phyloP scores from a whole-genome alignment of 2,797 vertebrate genomes.

The Pempheris klunzingeri region DNA sequence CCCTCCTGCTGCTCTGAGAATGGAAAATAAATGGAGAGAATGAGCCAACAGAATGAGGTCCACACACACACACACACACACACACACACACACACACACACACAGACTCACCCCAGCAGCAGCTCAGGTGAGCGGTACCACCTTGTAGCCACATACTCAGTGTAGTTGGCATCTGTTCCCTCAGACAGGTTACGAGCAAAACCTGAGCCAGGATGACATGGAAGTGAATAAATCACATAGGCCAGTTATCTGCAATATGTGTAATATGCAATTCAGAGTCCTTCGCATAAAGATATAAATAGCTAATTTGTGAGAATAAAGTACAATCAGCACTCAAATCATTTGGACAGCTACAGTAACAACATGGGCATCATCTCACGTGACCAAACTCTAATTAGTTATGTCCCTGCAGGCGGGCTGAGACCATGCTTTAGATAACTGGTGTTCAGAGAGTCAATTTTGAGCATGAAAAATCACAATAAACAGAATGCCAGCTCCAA shows the following conservation, averaged over 20 bases:
- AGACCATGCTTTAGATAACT: slow-evolving; percentile 56
- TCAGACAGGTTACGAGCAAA: slow-evolving; percentile 98
- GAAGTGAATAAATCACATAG: slow-evolving; percentile 18
- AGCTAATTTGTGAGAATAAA: slow-evolving; percentile 17
- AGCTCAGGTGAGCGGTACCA: slow-evolving; percentile 99
- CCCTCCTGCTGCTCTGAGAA: neutral
- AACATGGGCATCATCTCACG: slow-evolving; percentile 48
- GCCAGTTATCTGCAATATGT: slow-evolving; percentile 1
- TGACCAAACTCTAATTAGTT: slow-evolving; percentile 62
- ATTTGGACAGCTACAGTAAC: slow-evolving; percentile 46
- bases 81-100: slow-evolving; percentile 22
- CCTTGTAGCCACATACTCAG: slow-evolving; percentile 97
- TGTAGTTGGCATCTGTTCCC: slow-evolving; percentile 98
- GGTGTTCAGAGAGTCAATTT: slow-evolving; percentile 58
- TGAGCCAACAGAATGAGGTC: slow-evolving; percentile 1
- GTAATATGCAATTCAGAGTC: slow-evolving; percentile 2
- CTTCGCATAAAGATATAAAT: slow-evolving; percentile 13
- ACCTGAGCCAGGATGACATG: slow-evolving; percentile 80
- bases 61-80: slow-evolving; percentile 18
- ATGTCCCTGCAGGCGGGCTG: slow-evolving; percentile 54
- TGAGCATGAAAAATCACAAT: slow-evolving; percentile 68
- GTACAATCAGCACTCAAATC: slow-evolving; percentile 24
- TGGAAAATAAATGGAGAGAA: neutral
- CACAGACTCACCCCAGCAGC: slow-evolving; percentile 92
- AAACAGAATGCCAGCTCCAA: slow-evolving; percentile 69